Evolutionary conservation across 1,140 invertebrate genomes (phyloP).

Genomic region (Tetramorium parvispinum): DNA sequence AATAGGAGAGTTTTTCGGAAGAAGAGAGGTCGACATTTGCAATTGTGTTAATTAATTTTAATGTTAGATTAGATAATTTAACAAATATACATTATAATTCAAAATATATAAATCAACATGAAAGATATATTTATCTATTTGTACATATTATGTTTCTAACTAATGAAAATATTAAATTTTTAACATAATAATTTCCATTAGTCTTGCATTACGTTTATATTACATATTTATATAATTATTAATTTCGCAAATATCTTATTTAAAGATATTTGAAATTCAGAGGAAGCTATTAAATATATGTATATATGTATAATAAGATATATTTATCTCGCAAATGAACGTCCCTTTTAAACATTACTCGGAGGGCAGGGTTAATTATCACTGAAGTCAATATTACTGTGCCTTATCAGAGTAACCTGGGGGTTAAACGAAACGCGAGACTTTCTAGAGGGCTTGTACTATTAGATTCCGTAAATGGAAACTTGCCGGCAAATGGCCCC

Average conservation of each 20-base stretch:
- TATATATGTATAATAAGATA: background rate
- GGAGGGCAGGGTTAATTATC: background rate
- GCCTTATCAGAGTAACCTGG: slow-evolving; percentile 1
- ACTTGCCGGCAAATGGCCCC: slow-evolving; percentile 75
- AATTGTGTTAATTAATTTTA: background rate
- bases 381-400: background rate
- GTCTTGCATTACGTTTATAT: background rate
- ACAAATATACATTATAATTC: background rate
- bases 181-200: background rate
- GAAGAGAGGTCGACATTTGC: background rate
- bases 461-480: slow-evolving; percentile 76
- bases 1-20: background rate
- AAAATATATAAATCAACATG: background rate
- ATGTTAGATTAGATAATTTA: background rate
- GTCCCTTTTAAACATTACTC: background rate
- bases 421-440: slow-evolving; percentile 43
- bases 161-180: background rate
- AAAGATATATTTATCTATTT: background rate
- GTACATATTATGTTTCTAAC: background rate
- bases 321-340: background rate
- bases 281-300: background rate
- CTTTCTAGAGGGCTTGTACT: slow-evolving; percentile 72
- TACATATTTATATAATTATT: background rate
- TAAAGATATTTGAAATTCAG: background rate
- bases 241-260: background rate